Percentiles rank a stretch among this genome's conserved stretches.
Evolutionary conservation across 2,888 invertebrate species (phyloP).

Genomic region (Steinernema scapterisci): DNA sequence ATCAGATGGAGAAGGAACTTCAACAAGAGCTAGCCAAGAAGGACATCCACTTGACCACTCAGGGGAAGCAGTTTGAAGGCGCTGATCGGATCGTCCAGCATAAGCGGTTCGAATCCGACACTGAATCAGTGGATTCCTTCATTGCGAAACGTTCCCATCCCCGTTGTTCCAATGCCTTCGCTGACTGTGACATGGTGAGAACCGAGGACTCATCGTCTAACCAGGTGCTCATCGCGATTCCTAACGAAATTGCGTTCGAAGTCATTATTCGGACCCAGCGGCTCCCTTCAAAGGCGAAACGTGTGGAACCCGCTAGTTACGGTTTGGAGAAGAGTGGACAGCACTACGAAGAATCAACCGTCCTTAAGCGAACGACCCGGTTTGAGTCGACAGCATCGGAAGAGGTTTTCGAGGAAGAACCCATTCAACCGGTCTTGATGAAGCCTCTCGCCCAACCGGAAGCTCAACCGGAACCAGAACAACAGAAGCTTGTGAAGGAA

Average conservation of each 20-base stretch:
- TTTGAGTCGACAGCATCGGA: not conserved
- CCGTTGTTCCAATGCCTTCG: constrained; percentile 57
- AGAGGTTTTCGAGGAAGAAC: not conserved
- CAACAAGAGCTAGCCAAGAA: constrained; percentile 48
- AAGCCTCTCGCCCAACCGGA: not conserved
- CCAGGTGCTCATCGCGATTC: constrained; percentile 50
- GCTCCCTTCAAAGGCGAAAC: not conserved
- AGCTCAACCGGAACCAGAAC: not conserved
- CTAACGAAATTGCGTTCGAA: constrained; percentile 16
- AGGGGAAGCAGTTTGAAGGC: constrained; percentile 59
- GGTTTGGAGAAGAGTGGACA: constrained; percentile 49
- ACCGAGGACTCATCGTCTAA: constrained; percentile 61
- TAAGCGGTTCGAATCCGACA: constrained; percentile 53
- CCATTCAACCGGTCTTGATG: not conserved
- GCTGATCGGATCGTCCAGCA: constrained; percentile 45
- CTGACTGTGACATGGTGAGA: constrained; percentile 62
- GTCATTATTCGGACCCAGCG: constrained; percentile 5
- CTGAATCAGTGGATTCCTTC: constrained; percentile 55
- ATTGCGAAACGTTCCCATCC: constrained; percentile 32
- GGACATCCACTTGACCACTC: constrained; percentile 55
- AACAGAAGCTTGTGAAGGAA: constrained; percentile 25
- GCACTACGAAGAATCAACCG: constrained; percentile 51
- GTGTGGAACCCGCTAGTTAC: constrained; percentile 44
- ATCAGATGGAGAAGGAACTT: constrained; percentile 51
- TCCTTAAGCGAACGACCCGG: constrained; percentile 35